A percentile compares a stretch with the other conserved stretches of the same genome.
Evolutionary conservation across 2,113 vertebrate species (phyloP).

Genomic region (Ctenomys sociabilis): DNA sequence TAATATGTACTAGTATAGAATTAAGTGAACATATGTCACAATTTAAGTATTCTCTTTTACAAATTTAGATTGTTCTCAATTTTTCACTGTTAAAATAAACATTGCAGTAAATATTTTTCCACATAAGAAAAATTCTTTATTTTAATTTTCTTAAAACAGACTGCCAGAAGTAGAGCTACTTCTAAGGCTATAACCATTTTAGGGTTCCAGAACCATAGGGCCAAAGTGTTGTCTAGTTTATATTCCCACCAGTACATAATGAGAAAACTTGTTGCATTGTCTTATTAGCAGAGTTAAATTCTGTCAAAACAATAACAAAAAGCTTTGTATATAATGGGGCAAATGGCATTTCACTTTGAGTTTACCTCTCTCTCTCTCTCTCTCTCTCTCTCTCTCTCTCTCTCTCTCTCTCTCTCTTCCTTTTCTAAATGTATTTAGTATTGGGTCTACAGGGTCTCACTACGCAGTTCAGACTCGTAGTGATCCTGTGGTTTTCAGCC

Average conservation of each 20-base stretch:
- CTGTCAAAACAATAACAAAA: constrained; percentile 22
- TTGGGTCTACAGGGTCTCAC: too few relatives aligned
- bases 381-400: background rate
- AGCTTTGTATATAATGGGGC: background rate
- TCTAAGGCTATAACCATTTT: constrained; percentile 7
- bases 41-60: background rate
- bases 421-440: too few relatives aligned
- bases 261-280: background rate
- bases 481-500: too few relatives aligned
- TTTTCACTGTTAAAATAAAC: constrained; percentile 46
- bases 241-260: background rate
- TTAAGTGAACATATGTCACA: background rate
- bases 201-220: background rate
- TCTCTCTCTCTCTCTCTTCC: background rate
- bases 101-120: background rate
- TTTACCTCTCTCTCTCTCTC: background rate
- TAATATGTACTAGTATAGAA: background rate
- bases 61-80: background rate
- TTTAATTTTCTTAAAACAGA: constrained; percentile 44
- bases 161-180: background rate
- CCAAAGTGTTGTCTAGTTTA: background rate
- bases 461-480: too few relatives aligned
- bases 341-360: background rate
- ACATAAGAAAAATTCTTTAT: background rate
- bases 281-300: background rate